Evolutionary conservation across 1,140 invertebrate genomes (phyloP), one percentile per base, ranked within the genome.

Genomic region (Stegodyphus mimosarum): DNA sequence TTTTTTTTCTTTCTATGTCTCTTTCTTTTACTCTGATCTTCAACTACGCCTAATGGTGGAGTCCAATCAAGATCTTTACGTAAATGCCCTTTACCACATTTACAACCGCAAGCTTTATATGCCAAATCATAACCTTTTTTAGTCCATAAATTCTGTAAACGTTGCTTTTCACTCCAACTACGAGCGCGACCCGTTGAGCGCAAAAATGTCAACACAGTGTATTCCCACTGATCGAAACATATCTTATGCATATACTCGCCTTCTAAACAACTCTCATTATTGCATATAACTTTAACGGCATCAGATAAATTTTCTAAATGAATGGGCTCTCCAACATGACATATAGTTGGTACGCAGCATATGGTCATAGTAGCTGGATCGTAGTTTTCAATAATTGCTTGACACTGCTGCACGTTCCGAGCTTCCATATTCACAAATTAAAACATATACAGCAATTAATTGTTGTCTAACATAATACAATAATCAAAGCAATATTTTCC

Each of bases 41-140:
- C 88, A 33, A 83, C 72, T 49, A 66, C 71, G 18, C 87, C 86
- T 6, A 87, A 53, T 6, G 87, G 84, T 6, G 95, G 93, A 87
- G 94, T 92, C 96, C 97, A 98, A 89, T 98, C 96, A 13, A 97
- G 91, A 91, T 98, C 97, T 91, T 98, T 98, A 89, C 97, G 95
- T 76, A 99, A 90, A 90, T 98, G 97, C 1, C 97, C 97, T 7
- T 96, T 92, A 0, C 95, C 95, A 91, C 97, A 93, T 73, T 90
- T 90, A 87, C 92, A 93, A 94, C 88, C 95, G 93, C 92, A 97
- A 94, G 88, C 95, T 94, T 93, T 97, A 95, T 67, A 96, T 52
- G 96, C 96, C 89, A 98, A 91, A 90, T 99, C 97, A 91, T 98
- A 98, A 13, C 97, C 97, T 90, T 98, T 98, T 91, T 98, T 98